These are phyloP conservation scores for Charanyca ferruginea DNA, from an alignment of 2,888 invertebrate species.

Conservation along the genomic window DNA sequence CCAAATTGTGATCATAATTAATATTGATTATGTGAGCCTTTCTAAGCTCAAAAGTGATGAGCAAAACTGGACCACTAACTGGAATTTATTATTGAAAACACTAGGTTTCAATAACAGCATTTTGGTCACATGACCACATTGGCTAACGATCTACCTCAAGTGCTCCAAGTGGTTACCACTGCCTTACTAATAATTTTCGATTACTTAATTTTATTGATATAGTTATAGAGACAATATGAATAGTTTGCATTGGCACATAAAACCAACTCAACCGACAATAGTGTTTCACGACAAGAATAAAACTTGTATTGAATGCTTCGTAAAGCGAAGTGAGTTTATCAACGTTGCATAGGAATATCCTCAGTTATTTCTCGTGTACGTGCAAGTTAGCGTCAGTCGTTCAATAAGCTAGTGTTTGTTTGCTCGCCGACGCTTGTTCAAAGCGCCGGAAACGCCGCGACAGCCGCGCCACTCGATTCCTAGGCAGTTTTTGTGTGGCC, in stretches of 20 bases:
- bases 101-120: no score
- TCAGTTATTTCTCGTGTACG: constrained; percentile 13
- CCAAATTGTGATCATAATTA: not conserved
- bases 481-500: constrained; percentile 21
- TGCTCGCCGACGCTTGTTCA: constrained; percentile 51
- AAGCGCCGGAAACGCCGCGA: constrained; percentile 61
- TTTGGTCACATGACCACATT: no score
- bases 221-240: no score
- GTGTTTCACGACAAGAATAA: not conserved
- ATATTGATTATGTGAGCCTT: no score
- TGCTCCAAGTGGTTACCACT: no score
- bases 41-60: no score
- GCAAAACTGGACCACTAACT: no score
- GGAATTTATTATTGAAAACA: no score
- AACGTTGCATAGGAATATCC: constrained; percentile 13
- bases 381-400: constrained; percentile 45
- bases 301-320: constrained; percentile 18
- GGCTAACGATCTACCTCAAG: no score
- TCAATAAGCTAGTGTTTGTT: constrained; percentile 63
- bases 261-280: not conserved
- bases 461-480: constrained; percentile 52
- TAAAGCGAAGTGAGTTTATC: constrained; percentile 18
- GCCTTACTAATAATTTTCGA: no score
- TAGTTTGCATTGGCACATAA: not conserved
- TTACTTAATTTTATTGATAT: no score